Evolutionary conservation across 2,888 invertebrate genomes (phyloP), one percentile per base, ranked within the genome.

Genomic region (Schizaphis graminum): DNA sequence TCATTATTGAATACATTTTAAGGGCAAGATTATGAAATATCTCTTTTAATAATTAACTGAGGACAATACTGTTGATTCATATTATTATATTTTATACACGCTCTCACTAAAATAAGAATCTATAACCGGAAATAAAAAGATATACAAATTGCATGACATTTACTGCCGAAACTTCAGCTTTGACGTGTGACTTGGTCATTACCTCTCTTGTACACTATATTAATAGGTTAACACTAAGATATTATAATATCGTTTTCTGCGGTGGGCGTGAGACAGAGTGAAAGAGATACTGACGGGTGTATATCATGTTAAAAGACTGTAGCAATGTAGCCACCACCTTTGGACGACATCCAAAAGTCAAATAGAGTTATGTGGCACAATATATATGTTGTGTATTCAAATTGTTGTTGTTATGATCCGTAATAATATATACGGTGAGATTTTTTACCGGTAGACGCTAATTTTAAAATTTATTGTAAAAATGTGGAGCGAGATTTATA

Each of bases 341-440:
- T 67, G 67, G 67, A 67, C 16, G n/a, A 16, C 67, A n/a, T 67
- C 67, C 67, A 67, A 67, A 67, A n/a, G n/a, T 67, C n/a, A 5
- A 67, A n/a, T 67, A 67, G 67, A 67, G 67, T 67, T 67, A 67
- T 67, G 67, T 67, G n/a, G 67, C n/a, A 67, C 67, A 67, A 67
- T 67, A 67, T 67, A 67, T 61, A n/a, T 61, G 28, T 67, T 67
- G 16, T 67, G 16, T 67, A 67, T 67, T n/a, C n/a, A 67, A 67
- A 67, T 67, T 67, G n/a, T 67, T 67, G n/a, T 67, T 67, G 5
- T 67, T 67, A 67, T 67, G 67, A 67, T 67, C 67, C n/a, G 67
- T n/a, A n/a, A n/a, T 67, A 67, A 67, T n/a, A 67, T n/a, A 67
- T n/a, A n/a, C 67, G 16, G 5, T n/a, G 67, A 67, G n/a, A n/a